These are phyloP conservation scores for Spea bombifrons DNA, from an alignment of 2,113 vertebrate species.

Conservation along the genomic window DNA sequence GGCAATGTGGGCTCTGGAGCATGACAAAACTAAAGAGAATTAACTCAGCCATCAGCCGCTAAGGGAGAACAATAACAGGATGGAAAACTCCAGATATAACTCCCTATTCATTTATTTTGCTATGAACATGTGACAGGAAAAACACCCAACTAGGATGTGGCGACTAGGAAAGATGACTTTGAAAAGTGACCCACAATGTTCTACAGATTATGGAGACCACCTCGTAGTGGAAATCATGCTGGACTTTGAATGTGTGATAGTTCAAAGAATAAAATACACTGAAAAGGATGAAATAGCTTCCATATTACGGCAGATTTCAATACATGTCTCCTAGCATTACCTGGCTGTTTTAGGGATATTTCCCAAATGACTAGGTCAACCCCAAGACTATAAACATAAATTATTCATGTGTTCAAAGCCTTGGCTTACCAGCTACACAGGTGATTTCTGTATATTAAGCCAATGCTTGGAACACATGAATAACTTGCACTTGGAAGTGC, in stretches of 20 bases:
- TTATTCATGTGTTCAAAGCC: no score
- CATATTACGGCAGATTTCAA: no score
- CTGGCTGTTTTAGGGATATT: no score
- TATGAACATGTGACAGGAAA: conserved; percentile 66
- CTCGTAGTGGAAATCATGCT: neutral
- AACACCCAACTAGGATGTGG: conserved; percentile 53
- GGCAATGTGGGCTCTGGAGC: conserved; percentile 91
- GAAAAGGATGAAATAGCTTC: no score
- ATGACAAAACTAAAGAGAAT: conserved; percentile 98
- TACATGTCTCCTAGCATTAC: no score
- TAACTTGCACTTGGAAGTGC: no score
- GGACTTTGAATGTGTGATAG: neutral
- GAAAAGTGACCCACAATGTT: conserved; percentile 48
- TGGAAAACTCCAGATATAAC: conserved; percentile 87
- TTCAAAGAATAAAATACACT: neutral
- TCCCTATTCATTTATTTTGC: conserved; percentile 79
- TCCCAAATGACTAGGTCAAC: no score
- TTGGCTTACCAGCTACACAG: no score
- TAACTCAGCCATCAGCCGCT: conserved; percentile 96
- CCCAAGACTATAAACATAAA: no score
- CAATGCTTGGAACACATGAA: no score
- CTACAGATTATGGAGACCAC: neutral
- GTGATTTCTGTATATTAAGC: no score
- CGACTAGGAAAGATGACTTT: conserved; percentile 42
- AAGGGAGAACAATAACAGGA: conserved; percentile 89